Conservation (phyloP, 2,888 invertebrate species). For the Chironomus riparius region DNA sequence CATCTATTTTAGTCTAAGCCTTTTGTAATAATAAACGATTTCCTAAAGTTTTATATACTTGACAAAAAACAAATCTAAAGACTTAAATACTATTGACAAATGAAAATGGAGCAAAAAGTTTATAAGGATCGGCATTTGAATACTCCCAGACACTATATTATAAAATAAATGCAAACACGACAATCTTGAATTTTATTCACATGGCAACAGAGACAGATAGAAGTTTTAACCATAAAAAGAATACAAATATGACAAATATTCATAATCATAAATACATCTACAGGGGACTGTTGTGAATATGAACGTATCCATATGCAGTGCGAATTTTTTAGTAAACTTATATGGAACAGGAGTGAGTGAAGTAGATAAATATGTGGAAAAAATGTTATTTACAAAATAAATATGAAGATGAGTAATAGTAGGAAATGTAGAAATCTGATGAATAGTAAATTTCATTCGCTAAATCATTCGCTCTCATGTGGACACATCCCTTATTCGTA, state of each 20-base stretch:
- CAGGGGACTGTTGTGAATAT: not conserved
- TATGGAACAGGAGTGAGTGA: not conserved
- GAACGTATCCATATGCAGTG: not conserved
- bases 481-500: no score
- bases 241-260: not conserved
- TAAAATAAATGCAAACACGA: conserved; percentile 4
- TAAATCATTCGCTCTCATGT: no score
- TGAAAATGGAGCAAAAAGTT: no score
- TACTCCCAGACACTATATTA: not conserved
- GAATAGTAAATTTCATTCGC: not conserved
- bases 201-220: not conserved
- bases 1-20: no score
- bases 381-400: not conserved
- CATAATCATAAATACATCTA: not conserved
- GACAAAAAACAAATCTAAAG: no score
- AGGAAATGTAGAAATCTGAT: not conserved
- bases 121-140: not conserved
- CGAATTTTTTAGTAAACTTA: not conserved
- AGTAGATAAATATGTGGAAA: not conserved
- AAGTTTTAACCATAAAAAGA: not conserved
- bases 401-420: not conserved
- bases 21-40: no score
- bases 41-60: no score
- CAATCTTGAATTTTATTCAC: not conserved
- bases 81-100: not conserved